A percentile compares a stretch with the other conserved stretches of the same genome.
These are phyloP conservation scores for Clarias batrachus DNA, from an alignment of 2,113 vertebrate species.

Conservation along the genomic window DNA sequence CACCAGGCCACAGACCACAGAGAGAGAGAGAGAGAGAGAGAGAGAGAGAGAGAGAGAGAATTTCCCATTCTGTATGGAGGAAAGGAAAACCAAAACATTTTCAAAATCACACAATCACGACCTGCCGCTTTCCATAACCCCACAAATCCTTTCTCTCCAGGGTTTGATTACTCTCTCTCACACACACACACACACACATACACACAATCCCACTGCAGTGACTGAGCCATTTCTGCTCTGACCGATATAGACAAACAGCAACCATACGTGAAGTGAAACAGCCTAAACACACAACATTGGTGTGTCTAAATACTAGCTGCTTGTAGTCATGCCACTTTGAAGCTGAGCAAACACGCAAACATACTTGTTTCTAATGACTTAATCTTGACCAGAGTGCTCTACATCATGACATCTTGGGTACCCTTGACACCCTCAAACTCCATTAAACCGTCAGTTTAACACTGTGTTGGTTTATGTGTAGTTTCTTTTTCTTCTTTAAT, in stretches of 20 bases:
- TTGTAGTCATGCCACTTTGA: slow-evolving; percentile 29
- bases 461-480: not conserved
- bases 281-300: slow-evolving; percentile 70
- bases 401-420: not conserved
- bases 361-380: not conserved
- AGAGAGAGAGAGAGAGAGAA: slow-evolving; percentile 52
- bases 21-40: slow-evolving; percentile 31
- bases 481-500: not conserved
- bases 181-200: slow-evolving; percentile 46
- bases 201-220: slow-evolving; percentile 38
- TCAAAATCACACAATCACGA: slow-evolving; percentile 21
- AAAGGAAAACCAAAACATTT: not conserved
- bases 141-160: slow-evolving; percentile 49
- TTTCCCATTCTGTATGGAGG: not conserved
- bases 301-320: slow-evolving; percentile 65
- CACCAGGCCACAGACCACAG: slow-evolving; percentile 36
- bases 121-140: slow-evolving; percentile 18
- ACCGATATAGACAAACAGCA: slow-evolving; percentile 67
- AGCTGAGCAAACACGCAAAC: slow-evolving; percentile 45
- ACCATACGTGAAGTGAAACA: slow-evolving; percentile 73
- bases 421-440: not conserved
- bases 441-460: not conserved
- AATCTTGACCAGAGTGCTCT: not conserved
- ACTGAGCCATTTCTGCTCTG: slow-evolving; percentile 59
- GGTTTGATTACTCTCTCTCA: slow-evolving; percentile 60